Conservation (phyloP, 2,113 vertebrate genomes). For the Tenrec ecaudatus region DNA sequence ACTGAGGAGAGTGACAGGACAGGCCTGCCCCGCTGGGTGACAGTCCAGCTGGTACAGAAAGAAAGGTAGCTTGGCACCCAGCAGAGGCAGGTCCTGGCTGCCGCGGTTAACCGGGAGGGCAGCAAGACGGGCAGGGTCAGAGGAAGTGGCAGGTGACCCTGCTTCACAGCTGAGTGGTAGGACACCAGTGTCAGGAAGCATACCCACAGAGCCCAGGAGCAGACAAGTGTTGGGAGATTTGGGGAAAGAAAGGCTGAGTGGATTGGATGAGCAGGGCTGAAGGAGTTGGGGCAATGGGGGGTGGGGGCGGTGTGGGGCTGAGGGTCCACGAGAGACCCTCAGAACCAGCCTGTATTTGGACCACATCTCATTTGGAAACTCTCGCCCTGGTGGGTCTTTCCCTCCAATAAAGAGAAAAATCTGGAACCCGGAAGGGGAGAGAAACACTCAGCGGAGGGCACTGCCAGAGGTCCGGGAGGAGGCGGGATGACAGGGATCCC, state of each 20-base stretch:
- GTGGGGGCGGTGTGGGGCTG: no score
- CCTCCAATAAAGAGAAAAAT: neutral
- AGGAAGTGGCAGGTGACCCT: neutral
- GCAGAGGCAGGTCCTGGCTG: no score
- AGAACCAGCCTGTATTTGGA: neutral
- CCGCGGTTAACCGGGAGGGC: rapidly evolving
- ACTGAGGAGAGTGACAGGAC: rapidly evolving
- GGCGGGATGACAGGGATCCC: neutral
- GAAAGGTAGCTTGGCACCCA: no score
- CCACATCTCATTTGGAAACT: neutral
- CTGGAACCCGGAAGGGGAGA: neutral
- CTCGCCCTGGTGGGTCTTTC: neutral
- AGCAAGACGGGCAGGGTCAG: neutral
- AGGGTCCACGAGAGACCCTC: neutral
- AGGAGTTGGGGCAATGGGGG: no score
- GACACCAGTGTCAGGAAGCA: neutral
- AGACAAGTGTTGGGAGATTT: neutral
- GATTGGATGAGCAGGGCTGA: rapidly evolving
- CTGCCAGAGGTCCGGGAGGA: neutral
- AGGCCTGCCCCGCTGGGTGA: neutral
- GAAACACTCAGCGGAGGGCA: neutral
- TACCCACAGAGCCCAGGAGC: neutral
- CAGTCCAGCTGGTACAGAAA: no score
- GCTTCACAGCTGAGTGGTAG: neutral
- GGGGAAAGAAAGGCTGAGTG: neutral